Conservation (phyloP, 2,797 vertebrate genomes). For the Phrynocephalus forsythii region DNA sequence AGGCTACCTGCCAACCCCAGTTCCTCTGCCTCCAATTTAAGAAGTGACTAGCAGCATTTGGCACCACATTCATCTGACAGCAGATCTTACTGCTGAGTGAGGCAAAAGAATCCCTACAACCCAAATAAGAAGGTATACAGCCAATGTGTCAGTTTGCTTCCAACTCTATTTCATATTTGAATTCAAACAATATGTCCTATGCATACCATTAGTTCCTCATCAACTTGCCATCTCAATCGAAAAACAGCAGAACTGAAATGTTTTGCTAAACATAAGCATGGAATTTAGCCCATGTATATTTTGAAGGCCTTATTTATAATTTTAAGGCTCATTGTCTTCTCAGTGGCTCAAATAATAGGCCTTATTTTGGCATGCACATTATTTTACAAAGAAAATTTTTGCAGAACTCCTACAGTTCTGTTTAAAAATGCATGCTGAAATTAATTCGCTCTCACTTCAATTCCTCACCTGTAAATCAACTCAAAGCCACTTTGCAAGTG, state of each 20-base stretch:
- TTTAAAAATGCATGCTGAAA: not conserved
- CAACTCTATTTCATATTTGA: not conserved
- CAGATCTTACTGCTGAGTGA: not conserved
- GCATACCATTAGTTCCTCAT: not conserved
- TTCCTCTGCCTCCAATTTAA: not conserved
- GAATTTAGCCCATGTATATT: too few relatives aligned
- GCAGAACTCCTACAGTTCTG: not conserved
- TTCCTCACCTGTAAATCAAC: not conserved
- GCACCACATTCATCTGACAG: not conserved
- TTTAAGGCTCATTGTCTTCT: not conserved
- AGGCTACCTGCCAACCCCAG: too few relatives aligned
- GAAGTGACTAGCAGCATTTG: not conserved
- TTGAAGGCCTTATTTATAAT: not conserved
- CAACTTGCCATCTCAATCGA: not conserved
- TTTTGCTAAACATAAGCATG: not conserved
- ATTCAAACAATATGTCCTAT: not conserved
- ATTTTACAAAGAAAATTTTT: not conserved
- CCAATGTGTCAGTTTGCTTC: not conserved
- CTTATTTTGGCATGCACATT: not conserved
- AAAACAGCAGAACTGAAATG: not conserved
- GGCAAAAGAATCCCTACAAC: not conserved
- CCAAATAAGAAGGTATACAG: not conserved
- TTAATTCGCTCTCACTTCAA: not conserved
- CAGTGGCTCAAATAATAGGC: not conserved
- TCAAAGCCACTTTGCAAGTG: not conserved